Base-by-base conservation (phyloP, 2,113 vertebrate genomes). In the Megaceryle maxima region DNA sequence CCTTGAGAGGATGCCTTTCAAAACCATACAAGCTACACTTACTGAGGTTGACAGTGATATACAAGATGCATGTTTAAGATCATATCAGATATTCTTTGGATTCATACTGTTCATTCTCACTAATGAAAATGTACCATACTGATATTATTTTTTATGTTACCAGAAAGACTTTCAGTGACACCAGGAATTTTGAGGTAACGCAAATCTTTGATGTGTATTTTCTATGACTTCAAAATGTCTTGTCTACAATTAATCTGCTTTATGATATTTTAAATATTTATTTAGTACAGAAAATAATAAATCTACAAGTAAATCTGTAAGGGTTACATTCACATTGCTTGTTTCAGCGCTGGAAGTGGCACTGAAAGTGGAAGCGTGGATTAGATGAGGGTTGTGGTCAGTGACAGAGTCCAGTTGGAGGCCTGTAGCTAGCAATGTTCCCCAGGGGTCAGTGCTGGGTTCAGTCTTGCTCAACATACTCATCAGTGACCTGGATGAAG, bases 101-200 rank as follows among this genome's bases (percentile, higher is more conserved):
- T 73, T 21, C 56, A 21, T 81, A 88, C 83, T 88, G 66, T 89
- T 90, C 93, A 87, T 69, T 93, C 33, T 55, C 6, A 69, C 26
- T 50, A 56, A 57, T 75, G 56, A 96, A 95, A 95, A 68, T 12
- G 31, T 62, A 82, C 87, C 88, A 88, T 63, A 88, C 31, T 74
- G 18, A 2, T 51, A 19, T 44, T 48, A 37, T 33, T 87, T 87
- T 70, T 76, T 12, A 63, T 21, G 20, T 56, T 91, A 13, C 33
- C 64, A 77, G 60, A 87, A 85, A 92, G 85, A 82, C 66, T 25
- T 74, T 59, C 73, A 86, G 73, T 56, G 55, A 84, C 68, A 96
- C 7, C 19, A 94, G 29, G 39, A 33, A 87, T 84, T 82, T 46
- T 48, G 82, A 79, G 24, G 66, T 84, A 91, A 93, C 68, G 53